Evolutionary conservation across 1,140 invertebrate genomes (phyloP).

Genomic region (Papilio polytes): DNA sequence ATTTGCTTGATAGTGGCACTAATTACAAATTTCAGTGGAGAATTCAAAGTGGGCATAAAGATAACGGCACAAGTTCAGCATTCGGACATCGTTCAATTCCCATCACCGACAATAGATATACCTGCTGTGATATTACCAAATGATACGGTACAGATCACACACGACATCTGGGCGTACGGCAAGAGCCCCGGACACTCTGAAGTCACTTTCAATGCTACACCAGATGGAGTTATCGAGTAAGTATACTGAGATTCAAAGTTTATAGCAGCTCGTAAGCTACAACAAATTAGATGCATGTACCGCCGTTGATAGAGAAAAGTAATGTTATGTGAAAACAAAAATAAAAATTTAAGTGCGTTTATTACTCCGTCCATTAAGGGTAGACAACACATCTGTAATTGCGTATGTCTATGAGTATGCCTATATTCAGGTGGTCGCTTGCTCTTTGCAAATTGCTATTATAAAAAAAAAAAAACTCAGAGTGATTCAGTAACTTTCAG

Average conservation of each 20-base stretch:
- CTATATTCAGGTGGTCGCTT: too few relatives aligned
- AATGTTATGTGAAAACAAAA: too few relatives aligned
- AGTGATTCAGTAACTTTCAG: too few relatives aligned
- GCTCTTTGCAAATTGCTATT: too few relatives aligned
- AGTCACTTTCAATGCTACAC: slow-evolving; percentile 83
- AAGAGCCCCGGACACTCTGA: slow-evolving; percentile 85
- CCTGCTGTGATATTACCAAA: slow-evolving; percentile 58
- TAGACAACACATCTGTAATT: too few relatives aligned
- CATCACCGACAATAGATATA: slow-evolving; percentile 63
- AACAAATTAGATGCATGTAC: too few relatives aligned
- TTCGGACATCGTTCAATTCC: slow-evolving; percentile 73
- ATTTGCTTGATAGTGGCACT: too few relatives aligned
- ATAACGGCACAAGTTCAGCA: slow-evolving; percentile 71
- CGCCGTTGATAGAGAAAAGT: too few relatives aligned
- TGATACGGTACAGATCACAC: slow-evolving; percentile 57
- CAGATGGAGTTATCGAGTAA: slow-evolving; percentile 78
- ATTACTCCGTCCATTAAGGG: too few relatives aligned
- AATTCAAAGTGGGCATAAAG: slow-evolving; percentile 64
- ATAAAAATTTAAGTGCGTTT: too few relatives aligned
- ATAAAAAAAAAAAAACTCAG: too few relatives aligned
- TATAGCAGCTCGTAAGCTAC: neutral
- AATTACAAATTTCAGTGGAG: slow-evolving; percentile 57
- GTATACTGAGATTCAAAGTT: slow-evolving; percentile 50
- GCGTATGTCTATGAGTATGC: too few relatives aligned
- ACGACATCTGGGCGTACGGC: slow-evolving; percentile 84